Base-by-base conservation (phyloP, 2,113 vertebrate genomes). In the Podarcis cretensis region DNA sequence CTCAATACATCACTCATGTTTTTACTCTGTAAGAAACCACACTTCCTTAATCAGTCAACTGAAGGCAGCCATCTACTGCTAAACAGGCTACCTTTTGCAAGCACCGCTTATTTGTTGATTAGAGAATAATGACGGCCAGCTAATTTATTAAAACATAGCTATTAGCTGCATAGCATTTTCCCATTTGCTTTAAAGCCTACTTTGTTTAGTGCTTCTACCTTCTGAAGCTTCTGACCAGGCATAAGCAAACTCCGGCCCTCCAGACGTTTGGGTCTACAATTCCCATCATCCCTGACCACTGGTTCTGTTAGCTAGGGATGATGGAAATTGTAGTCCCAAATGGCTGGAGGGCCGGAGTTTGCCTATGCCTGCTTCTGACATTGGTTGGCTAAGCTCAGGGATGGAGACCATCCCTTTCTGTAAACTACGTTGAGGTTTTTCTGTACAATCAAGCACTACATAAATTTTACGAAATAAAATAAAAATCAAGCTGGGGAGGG, bases 31-130 rank as follows among this genome's bases (percentile, higher is more conserved):
- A 20, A 85, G 48, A 90, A 21, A 2, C 23, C 78, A 48, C 5
- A 86, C 79, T 4, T 89, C 27, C 6, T 40, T 1, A 83, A 81
- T 3, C 88, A 90, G 1, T 85, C 80, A 92, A 37, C 13, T 68
- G 5, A 35, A 93, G 81, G 90, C 75, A 80, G 40, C 27, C 48
- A 66, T 3, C 13, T 21, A 23, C 40, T 10, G 76, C 30, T 85
- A 89, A 76, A 1, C 86, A 10, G 48, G 87, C 74, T 83, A 82
- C 85, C 68, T 87, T 85, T 75, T 30, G n/a, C 59, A 37, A 88
- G 89, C 21, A 48, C 76, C 83, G 69, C 73, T 83, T 90, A 80
- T 76, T 35, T 81, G 25, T 71, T 81, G 21, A 83, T n/a, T 88
- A 40, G 32, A 59, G 69, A 27, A 6, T 40, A 86, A 59, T 27